phyloP scores from a whole-genome alignment of 2,888 invertebrate species.

The Melitaea athalia region DNA sequence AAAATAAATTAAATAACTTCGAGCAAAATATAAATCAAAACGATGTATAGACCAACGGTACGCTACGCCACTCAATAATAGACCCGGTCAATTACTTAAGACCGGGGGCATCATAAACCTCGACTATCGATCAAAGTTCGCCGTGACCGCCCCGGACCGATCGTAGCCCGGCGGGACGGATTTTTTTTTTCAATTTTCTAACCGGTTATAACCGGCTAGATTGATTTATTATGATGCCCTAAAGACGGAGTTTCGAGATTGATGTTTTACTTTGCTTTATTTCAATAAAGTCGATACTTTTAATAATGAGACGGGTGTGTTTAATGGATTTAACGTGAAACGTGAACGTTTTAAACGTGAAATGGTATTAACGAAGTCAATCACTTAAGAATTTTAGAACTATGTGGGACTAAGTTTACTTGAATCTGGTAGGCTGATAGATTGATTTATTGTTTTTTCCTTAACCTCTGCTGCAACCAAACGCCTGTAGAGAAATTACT shows the following conservation, averaged over 20 bases:
- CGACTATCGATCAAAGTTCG: constrained; percentile 77
- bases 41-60: constrained; percentile 14
- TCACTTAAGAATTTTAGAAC: background rate
- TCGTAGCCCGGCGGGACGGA: constrained; percentile 21
- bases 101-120: constrained; percentile 74
- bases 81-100: constrained; percentile 80
- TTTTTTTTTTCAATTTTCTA: constrained; percentile 48
- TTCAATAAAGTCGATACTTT: constrained; percentile 4
- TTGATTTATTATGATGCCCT: constrained; percentile 48
- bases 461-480: too few species aligned
- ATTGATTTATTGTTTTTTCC: too few species aligned
- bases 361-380: background rate
- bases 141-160: constrained; percentile 43
- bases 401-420: background rate
- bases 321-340: background rate
- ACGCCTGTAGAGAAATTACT: too few species aligned
- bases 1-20: background rate
- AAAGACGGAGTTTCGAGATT: constrained; percentile 17
- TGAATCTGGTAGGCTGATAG: background rate
- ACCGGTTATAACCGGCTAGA: constrained; percentile 35
- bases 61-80: constrained; percentile 60
- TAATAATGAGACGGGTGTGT: background rate
- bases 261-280: constrained; percentile 7
- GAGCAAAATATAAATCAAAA: constrained; percentile 15
- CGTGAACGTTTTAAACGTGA: background rate